phyloP scores from a whole-genome alignment of 2,888 invertebrate species.

The Quadriops clusia region DNA sequence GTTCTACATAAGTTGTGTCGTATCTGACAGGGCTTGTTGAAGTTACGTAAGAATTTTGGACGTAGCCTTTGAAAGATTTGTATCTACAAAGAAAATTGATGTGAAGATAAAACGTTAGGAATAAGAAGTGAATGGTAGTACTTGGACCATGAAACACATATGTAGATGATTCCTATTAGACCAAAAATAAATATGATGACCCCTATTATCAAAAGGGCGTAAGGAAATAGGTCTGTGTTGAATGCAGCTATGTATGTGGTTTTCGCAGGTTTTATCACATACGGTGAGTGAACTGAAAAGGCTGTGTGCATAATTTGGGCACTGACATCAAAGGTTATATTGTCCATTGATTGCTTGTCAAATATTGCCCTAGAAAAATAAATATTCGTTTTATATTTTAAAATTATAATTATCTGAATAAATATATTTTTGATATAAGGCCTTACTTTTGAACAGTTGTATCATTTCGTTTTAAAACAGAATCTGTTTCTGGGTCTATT shows the following conservation, averaged over 20 bases:
- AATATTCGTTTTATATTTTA: no score
- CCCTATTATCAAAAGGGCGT: conserved; percentile 78
- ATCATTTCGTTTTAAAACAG: conserved; percentile 61
- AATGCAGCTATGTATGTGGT: conserved; percentile 34
- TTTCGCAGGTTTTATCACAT: conserved; percentile 36
- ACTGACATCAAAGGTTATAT: conserved; percentile 57
- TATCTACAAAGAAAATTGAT: conserved; percentile 47
- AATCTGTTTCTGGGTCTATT: conserved; percentile 66
- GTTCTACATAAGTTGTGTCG: conserved; percentile 59
- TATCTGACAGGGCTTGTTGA: conserved; percentile 52
- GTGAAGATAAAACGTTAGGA: no score
- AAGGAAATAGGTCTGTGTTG: conserved; percentile 63
- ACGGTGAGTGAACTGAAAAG: conserved; percentile 51
- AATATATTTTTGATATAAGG: no score
- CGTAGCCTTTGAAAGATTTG: conserved; percentile 71
- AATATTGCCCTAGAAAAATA: conserved; percentile 44
- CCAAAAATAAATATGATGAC: conserved; percentile 82
- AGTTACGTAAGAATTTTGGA: conserved; percentile 38
- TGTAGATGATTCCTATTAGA: conserved; percentile 80
- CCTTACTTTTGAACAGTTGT: conserved; percentile 55
- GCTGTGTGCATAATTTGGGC: conserved; percentile 56
- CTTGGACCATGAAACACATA: conserved; percentile 90
- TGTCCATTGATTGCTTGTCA: conserved; percentile 50
- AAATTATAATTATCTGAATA: no score
- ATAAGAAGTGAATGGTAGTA: no score